Percentiles rank a stretch among this genome's conserved stretches.
phyloP scores from a whole-genome alignment of 2,797 vertebrate genomes.

The Crax fasciolata region DNA sequence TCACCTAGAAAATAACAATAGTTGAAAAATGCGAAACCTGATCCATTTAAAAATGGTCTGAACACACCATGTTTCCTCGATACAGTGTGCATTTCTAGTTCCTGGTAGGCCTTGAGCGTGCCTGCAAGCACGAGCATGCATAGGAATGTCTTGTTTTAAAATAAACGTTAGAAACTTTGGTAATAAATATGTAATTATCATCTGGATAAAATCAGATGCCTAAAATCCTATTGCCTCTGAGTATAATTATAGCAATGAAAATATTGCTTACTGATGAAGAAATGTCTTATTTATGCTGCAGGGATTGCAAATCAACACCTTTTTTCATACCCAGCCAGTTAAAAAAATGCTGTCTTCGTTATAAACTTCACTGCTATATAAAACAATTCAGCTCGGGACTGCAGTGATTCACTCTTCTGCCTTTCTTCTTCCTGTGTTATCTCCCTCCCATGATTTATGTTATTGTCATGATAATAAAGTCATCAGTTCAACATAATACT shows the following conservation, averaged over 20 bases:
- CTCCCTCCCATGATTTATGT: not conserved
- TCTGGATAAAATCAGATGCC: conserved; percentile 55
- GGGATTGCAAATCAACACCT: conserved; percentile 68
- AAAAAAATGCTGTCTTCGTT: conserved; percentile 37
- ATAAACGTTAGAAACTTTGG: conserved; percentile 53
- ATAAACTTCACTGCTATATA: conserved; percentile 20
- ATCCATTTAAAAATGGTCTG: not conserved
- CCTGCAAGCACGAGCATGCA: conserved; percentile 20
- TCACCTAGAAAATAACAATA: not conserved
- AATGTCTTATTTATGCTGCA: conserved; percentile 64
- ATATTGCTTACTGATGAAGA: conserved; percentile 72
- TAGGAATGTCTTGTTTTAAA: conserved; percentile 59
- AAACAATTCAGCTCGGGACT: conserved; percentile 36
- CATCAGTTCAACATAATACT: conserved; percentile 35
- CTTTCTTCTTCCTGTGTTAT: not conserved
- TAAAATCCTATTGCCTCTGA: conserved; percentile 56
- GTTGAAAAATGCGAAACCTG: not conserved
- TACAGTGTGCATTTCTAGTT: not conserved
- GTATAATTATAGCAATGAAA: conserved; percentile 75
- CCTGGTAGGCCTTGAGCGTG: not conserved
- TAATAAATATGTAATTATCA: conserved; percentile 64
- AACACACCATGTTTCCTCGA: not conserved
- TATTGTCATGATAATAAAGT: conserved; percentile 16
- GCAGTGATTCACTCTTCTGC: conserved; percentile 26
- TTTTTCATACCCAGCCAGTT: conserved; percentile 21